Percentiles rank a stretch among this genome's conserved stretches.
Evolutionary conservation across 2,888 invertebrate genomes (phyloP).

Genomic region (Aspidapion aeneum): DNA sequence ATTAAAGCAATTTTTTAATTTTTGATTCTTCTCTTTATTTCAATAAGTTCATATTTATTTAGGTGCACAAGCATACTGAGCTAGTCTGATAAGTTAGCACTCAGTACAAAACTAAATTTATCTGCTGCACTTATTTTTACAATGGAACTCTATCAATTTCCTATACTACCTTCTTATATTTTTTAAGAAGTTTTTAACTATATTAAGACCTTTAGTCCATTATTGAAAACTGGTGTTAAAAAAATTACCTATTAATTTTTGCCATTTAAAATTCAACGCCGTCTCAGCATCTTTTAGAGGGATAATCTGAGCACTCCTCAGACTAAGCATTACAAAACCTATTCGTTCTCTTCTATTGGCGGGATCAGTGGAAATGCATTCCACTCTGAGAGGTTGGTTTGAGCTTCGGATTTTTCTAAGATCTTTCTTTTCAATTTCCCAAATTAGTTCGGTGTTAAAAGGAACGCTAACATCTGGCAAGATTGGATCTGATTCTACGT

Average conservation of each 20-base stretch:
- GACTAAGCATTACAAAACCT: conserved; percentile 65
- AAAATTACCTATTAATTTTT: conserved; percentile 32
- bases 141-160: too few species aligned
- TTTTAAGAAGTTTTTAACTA: too few species aligned
- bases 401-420: conserved; percentile 69
- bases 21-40: too few species aligned
- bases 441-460: conserved; percentile 71
- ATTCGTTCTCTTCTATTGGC: conserved; percentile 60
- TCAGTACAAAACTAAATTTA: too few species aligned
- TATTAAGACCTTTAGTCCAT: too few species aligned
- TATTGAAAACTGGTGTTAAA: too few species aligned
- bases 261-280: conserved; percentile 57
- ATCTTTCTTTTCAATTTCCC: conserved; percentile 72
- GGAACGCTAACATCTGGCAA: conserved; percentile 56
- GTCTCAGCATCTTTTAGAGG: conserved; percentile 49
- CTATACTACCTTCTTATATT: too few species aligned
- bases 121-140: too few species aligned
- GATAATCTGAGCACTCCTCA: conserved; percentile 68
- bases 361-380: conserved; percentile 58
- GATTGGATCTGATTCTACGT: conserved; percentile 60
- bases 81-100: too few species aligned
- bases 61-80: too few species aligned
- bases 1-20: too few species aligned
- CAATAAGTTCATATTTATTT: too few species aligned
- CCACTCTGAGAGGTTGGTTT: conserved; percentile 70